Evolutionary conservation across 2,888 invertebrate species (phyloP).

Genomic region (Parapristionchus giblindavisi): DNA sequence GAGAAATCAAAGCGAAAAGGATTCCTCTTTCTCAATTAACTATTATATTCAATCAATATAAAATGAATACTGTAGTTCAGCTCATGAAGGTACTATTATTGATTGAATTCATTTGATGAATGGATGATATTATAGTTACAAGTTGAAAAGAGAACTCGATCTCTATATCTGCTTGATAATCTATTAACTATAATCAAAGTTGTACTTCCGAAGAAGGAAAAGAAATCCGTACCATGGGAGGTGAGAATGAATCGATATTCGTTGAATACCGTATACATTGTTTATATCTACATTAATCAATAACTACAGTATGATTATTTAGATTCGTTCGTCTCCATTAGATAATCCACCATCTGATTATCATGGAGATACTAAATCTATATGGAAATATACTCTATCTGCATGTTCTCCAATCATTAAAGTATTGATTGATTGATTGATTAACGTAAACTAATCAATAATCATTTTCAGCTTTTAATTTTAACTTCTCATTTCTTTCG

Average conservation of each 20-base stretch:
- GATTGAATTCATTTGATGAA: neutral
- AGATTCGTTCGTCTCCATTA: conserved; percentile 23
- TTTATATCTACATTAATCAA: no score
- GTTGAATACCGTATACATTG: neutral
- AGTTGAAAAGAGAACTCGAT: neutral
- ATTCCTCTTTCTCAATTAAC: neutral
- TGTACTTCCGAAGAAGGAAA: conserved; percentile 32
- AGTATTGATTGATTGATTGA: neutral
- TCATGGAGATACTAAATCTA: conserved; percentile 21
- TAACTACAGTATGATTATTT: no score
- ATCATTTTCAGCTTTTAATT: neutral
- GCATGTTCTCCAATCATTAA: conserved; percentile 8
- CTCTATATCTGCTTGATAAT: conserved; percentile 26
- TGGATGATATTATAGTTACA: neutral
- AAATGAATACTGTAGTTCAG: conserved; percentile 26
- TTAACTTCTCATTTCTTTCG: neutral
- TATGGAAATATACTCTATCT: conserved; percentile 17
- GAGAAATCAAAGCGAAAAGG: neutral
- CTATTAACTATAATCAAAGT: conserved; percentile 16
- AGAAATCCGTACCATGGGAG: conserved; percentile 25
- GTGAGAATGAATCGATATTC: neutral
- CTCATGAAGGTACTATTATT: conserved; percentile 23
- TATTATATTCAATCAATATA: conserved; percentile 8
- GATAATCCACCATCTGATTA: conserved; percentile 9
- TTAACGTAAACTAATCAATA: no score